A percentile compares a stretch with the other conserved stretches of the same genome.
These are phyloP conservation scores for Melikaiella ostensackeni DNA, from an alignment of 2,888 invertebrate genomes.

Conservation along the genomic window DNA sequence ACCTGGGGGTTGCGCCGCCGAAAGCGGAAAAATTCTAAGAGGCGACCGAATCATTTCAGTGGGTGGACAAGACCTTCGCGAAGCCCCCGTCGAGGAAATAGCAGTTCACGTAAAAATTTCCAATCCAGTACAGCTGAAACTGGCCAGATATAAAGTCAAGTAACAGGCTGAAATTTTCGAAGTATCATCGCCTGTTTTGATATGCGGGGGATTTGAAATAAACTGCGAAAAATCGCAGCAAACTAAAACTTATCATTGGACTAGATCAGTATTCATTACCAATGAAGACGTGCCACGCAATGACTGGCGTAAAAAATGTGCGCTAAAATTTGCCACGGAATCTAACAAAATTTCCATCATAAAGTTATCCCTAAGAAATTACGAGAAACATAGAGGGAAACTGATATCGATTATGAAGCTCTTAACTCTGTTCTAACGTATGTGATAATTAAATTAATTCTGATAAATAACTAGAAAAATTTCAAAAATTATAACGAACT, in stretches of 20 bases:
- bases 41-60: constrained; percentile 95
- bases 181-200: constrained; percentile 14
- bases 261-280: constrained; percentile 28
- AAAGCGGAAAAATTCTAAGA: constrained; percentile 92
- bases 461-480: not conserved
- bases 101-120: constrained; percentile 92
- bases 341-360: not conserved
- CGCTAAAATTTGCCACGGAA: constrained; percentile 8
- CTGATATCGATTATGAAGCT: constrained; percentile 15
- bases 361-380: not conserved
- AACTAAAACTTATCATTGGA: constrained; percentile 2
- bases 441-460: constrained; percentile 31
- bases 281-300: constrained; percentile 27
- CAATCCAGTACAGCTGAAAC: constrained; percentile 89
- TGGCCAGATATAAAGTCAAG: constrained; percentile 89
- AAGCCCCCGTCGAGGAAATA: constrained; percentile 89
- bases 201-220: not conserved
- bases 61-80: constrained; percentile 90
- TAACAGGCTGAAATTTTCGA: constrained; percentile 66
- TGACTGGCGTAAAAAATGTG: constrained; percentile 32
- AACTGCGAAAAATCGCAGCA: constrained; percentile 1
- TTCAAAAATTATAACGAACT: constrained; percentile 13
- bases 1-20: constrained; percentile 91
- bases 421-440: constrained; percentile 22
- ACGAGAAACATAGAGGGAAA: not conserved